These are phyloP conservation scores for Apis dorsata DNA, from an alignment of 1,140 invertebrate genomes.

Conservation along the genomic window DNA sequence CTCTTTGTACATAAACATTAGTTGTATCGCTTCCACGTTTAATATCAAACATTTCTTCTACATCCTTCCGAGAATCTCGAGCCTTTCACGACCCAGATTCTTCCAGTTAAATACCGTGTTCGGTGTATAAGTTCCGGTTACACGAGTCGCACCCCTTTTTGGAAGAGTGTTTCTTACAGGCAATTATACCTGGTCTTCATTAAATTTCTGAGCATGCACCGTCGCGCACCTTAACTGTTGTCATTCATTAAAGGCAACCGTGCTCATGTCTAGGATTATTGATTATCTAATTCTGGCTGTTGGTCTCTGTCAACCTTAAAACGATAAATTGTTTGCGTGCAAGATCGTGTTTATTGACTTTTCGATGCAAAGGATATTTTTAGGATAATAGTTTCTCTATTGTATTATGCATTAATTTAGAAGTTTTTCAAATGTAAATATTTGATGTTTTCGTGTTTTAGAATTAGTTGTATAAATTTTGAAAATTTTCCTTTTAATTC, in stretches of 20 bases:
- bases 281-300: not conserved
- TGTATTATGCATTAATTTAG: too few species aligned
- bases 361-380: too few species aligned
- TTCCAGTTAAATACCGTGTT: constrained; percentile 10
- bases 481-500: too few species aligned
- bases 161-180: not conserved
- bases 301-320: not conserved
- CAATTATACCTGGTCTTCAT: constrained; percentile 1
- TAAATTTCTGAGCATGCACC: constrained; percentile 6
- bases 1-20: not conserved
- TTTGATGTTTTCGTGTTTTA: too few species aligned
- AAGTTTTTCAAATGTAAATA: too few species aligned
- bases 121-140: constrained; percentile 18
- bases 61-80: not conserved
- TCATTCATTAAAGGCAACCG: constrained; percentile 18
- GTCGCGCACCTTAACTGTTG: constrained; percentile 14
- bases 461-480: too few species aligned
- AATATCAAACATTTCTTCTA: not conserved
- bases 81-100: constrained; percentile 27
- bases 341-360: not conserved
- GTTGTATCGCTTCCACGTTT: not conserved
- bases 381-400: too few species aligned
- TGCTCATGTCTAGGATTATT: constrained; percentile 19
- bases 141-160: constrained; percentile 1
- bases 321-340: not conserved